A percentile compares a stretch with the other conserved stretches of the same genome.
These are phyloP conservation scores for Nymphalis polychloros DNA, from an alignment of 2,888 invertebrate genomes.

Conservation along the genomic window DNA sequence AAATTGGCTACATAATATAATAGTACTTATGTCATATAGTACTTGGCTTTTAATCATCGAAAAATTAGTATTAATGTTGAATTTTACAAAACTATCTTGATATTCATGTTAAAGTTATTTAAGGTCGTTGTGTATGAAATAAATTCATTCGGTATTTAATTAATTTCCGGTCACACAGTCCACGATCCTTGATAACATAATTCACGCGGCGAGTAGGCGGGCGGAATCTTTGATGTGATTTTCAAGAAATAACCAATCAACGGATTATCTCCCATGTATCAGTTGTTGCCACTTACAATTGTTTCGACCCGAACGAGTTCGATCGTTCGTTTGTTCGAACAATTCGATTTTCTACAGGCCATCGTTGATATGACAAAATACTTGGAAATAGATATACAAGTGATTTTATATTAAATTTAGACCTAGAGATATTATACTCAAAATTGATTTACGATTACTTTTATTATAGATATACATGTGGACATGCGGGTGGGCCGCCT, in stretches of 20 bases:
- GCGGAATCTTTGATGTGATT: slow-evolving; percentile 55
- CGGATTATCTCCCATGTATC: slow-evolving; percentile 11
- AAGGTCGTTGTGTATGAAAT: slow-evolving; percentile 13
- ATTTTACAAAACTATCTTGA: neutral
- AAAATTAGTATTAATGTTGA: no score
- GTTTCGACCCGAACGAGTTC: neutral
- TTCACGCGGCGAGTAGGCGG: slow-evolving; percentile 53
- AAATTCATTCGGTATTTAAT: slow-evolving; percentile 66
- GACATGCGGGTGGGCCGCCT: no score
- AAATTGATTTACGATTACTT: no score
- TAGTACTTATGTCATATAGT: no score
- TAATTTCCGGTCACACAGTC: slow-evolving; percentile 62
- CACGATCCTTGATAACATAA: slow-evolving; percentile 54
- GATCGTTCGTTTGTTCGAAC: no score
- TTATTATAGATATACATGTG: no score
- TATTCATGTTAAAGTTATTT: slow-evolving; percentile 21
- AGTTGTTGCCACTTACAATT: slow-evolving; percentile 1
- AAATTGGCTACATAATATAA: no score
- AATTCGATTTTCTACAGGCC: no score
- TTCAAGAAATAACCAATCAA: slow-evolving; percentile 32
- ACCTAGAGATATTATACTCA: no score
- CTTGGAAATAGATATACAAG: neutral
- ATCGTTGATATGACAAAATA: neutral
- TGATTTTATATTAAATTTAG: no score
- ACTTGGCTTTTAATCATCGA: no score